Evolutionary conservation across 2,888 invertebrate genomes (phyloP), one percentile per base, ranked within the genome.

Genomic region (Cheilosia urbana): DNA sequence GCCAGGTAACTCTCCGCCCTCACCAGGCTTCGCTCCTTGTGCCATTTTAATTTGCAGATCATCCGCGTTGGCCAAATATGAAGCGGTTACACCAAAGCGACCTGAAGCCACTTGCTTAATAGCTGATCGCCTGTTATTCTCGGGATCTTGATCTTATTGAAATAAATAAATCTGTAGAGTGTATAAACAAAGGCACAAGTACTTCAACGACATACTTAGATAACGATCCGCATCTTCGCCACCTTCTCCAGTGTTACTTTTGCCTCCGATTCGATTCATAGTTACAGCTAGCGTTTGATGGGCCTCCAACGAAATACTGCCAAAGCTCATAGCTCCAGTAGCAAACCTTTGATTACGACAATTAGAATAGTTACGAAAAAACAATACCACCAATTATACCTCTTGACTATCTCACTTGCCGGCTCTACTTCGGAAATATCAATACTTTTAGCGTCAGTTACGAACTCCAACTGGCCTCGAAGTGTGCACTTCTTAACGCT

Each of bases 31-130:
- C 72, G 99, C 99, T 2, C 99, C 99, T 93, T 99, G 98, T 7
- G 99, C 99, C 99, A 99, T 99, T 93, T 99, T 99, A 91, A 99
- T 99, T 93, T 99, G 99, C 88, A 99, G 92, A 92, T 99, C 99
- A 92, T 99, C 99, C 0, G 99, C 97, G 93, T 99, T 98, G 9
- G 99, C 98, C 88, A 99, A 93, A 92, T 99, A 99, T 0, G 98
- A 96, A 15, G 98, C 98, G 0, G 99, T 99, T 4, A 99, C 99
- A 9, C 99, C 99, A 93, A 99, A 99, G 62, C 99, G 95, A 7
- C 99, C 99, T 7, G 98, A 98, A 7, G 99, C 99, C 17, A 99
- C 98, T 94, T 99, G 99, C 92, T 99, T 99, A 90, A 99, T 99
- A 9, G 99, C 96, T 0, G 99, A 99, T 13, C 99, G 94, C 88